Evolutionary conservation across 2,113 vertebrate species (phyloP), one percentile per base, ranked within the genome.

Genomic region (Hylia prasina): DNA sequence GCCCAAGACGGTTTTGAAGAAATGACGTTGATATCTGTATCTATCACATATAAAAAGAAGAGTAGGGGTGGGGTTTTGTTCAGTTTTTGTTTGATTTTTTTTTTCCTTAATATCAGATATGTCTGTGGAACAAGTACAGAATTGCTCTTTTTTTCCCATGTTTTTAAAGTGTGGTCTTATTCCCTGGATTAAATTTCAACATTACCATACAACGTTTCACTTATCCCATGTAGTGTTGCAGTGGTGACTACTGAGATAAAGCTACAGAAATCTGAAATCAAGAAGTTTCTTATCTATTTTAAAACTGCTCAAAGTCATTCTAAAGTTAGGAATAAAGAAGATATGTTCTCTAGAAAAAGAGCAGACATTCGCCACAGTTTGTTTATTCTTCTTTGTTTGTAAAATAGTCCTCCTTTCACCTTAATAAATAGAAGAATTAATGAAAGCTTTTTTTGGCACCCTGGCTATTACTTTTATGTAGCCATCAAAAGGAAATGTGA

Each of bases 351-450:
- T 82, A 37, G 69, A 72, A 94, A 91, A 82, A 31, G 6, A 79
- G 44, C 31, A 89, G 71, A 42, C 21, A 66, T 87, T 92, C 51
- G 58, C 77, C 37, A 66, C 42, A 69, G 54, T 76, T 68, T 91
- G 42, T 95, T 95, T 93, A 82, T 85, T 92, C 39, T 17, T 85
- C 45, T 90, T 84, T 91, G 69, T 94, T 94, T 96, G 65, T 31
- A 92, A 94, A 94, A 90, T 4, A 94, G 27, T 77, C 13, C 61
- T 95, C 50, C 78, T 94, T 94, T 93, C 96, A 94, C 84, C 83
- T 87, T 94, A 95, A 90, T 85, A 96, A 92, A 88, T 45, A 95
- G 56, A 87, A 92, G 80, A 96, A 95, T 94, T 97, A 96, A 97
- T 94, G 82, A 81, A 87, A 89, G 82, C 28, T 82, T 93, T 94